Conservation (phyloP, 1,140 invertebrate genomes). For the Penaeus vannamei region DNA sequence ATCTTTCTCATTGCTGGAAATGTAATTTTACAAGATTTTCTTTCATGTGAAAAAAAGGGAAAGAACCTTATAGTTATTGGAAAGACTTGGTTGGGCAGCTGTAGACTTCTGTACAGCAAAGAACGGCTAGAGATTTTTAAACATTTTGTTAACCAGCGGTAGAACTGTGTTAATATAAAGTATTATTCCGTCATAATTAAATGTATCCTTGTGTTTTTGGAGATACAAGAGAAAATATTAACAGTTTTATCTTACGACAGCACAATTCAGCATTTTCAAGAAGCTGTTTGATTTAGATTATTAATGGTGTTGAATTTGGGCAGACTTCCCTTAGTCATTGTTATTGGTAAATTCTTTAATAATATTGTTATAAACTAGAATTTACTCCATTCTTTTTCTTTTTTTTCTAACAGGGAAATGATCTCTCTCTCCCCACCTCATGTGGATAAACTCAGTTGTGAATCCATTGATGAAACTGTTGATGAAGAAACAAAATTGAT, state of each 20-base stretch:
- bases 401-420: constrained; percentile 77
- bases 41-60: too few species aligned
- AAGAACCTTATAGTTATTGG: not conserved
- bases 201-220: too few species aligned
- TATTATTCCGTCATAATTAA: too few species aligned
- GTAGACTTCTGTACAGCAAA: too few species aligned
- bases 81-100: not conserved
- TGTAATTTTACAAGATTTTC: not conserved
- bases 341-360: not conserved
- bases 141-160: too few species aligned
- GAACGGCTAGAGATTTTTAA: too few species aligned
- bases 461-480: not conserved
- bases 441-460: constrained; percentile 64
- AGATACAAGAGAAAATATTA: too few species aligned
- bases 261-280: not conserved
- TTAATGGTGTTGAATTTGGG: too few species aligned
- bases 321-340: not conserved
- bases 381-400: not conserved
- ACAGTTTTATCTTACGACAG: too few species aligned
- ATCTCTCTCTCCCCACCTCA: constrained; percentile 81
- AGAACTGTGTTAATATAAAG: too few species aligned
- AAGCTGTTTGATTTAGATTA: too few species aligned
- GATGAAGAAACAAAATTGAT: constrained; percentile 51
- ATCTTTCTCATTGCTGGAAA: too few species aligned
- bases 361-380: not conserved